Conservation (phyloP, 2,888 invertebrate species). For the Psococerastis gibbosa region DNA sequence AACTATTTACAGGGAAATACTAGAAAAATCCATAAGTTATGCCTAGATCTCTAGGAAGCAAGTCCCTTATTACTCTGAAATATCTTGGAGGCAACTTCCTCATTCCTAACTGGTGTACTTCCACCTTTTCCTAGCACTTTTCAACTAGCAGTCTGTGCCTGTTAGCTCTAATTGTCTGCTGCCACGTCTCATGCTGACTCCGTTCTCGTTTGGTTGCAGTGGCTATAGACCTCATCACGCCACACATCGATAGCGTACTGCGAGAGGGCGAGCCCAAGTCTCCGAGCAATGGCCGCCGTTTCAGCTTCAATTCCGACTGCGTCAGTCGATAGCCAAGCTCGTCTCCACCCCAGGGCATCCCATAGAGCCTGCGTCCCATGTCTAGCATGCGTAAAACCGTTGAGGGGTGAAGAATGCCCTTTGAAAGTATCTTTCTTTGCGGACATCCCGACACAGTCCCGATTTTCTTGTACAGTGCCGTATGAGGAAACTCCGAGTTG, state of each 20-base stretch:
- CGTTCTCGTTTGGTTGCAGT: slow-evolving; percentile 13
- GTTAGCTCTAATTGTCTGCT: slow-evolving; percentile 1
- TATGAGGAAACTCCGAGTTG: too few species aligned
- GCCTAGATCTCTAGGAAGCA: too few species aligned
- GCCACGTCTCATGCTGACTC: slow-evolving; percentile 13
- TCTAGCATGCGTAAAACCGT: too few species aligned
- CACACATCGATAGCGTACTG: neutral
- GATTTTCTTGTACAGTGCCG: too few species aligned
- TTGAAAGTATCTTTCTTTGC: too few species aligned
- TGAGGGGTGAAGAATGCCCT: too few species aligned
- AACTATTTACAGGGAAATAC: too few species aligned
- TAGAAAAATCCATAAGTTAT: too few species aligned
- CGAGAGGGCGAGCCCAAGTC: slow-evolving; percentile 2
- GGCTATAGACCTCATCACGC: slow-evolving; percentile 1
- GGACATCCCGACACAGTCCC: too few species aligned
- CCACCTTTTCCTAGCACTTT: neutral
- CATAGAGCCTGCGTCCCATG: too few species aligned
- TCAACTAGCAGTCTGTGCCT: neutral
- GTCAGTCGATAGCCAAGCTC: slow-evolving; percentile 4
- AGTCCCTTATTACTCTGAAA: too few species aligned
- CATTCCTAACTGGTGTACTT: neutral
- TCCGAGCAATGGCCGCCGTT: slow-evolving; percentile 2
- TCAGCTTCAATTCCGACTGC: slow-evolving; percentile 9
- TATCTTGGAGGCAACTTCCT: neutral
- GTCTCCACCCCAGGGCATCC: too few species aligned